Evolutionary conservation across 2,888 invertebrate species (phyloP), one percentile per base, ranked within the genome.

Genomic region (Meiosimyza decipiens): DNA sequence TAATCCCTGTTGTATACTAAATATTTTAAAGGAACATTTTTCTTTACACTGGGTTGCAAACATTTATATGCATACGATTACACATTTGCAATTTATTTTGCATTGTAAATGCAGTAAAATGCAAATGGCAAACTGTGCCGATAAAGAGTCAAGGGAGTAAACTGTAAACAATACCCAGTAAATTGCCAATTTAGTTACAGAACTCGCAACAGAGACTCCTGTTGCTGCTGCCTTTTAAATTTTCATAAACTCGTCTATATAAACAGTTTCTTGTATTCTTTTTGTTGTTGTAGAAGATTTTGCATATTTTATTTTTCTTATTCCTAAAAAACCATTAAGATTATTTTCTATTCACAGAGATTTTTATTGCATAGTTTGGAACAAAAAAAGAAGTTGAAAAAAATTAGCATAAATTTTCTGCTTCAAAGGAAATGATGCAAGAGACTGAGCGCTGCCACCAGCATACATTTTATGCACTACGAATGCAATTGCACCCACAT

Each of bases 1-100:
- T 40, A 9, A 40, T 40, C 40, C 9, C 40, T 40, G 40, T 40
- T 40, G 40, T 40, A 7, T 40, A 1, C 40, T 9, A 40, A 40
- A 40, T 22, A 1, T 22, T 22, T 22, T 22, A 22, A 22, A 22
- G 22, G 22, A 40, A 6, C 40, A 40, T 40, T 40, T 40, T 40
- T n/a, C 16, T 18, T 11, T 15, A 15, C n/a, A 11, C 2, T 16
- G 12, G 55, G n/a, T 47, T 28, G 49, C 13, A 67, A 81, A 82
- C 83, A 82, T 82, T 83, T 83, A 81, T 81, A 84, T 9, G 40
- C 9, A 40, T 6, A 83, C 28, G 28, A 28, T 28, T 28, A 28
- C 28, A 83, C 82, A 84, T 83, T 83, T 84, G 84, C 83, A 83
- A 82, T 83, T 83, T 83, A 82, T 84, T 82, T 82, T 80, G 79